Percentiles rank a stretch among this genome's conserved stretches.
Evolutionary conservation across 64 coral and sea anemone species (phyloP).

Genomic region (Platygyra sinensis): DNA sequence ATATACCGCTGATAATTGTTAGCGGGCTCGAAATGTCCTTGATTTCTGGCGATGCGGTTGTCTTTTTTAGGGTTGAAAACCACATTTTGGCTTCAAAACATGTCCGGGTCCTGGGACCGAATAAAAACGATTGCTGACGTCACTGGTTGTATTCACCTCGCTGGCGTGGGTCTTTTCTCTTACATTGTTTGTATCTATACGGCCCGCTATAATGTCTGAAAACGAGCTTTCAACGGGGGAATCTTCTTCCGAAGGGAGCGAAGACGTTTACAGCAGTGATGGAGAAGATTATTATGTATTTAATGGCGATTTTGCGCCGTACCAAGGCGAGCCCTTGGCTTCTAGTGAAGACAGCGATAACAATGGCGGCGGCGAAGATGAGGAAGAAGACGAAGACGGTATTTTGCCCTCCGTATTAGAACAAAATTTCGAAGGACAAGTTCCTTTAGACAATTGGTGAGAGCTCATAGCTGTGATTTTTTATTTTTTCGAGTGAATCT

Average conservation of each 20-base stretch:
- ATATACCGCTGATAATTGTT: no score
- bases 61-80: not conserved
- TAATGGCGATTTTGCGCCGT: not conserved
- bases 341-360: not conserved
- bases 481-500: not conserved
- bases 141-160: not conserved
- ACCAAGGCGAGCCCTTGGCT: conserved; percentile 6
- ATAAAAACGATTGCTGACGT: not conserved
- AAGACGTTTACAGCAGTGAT: not conserved
- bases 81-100: not conserved
- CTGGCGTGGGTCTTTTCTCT: not conserved
- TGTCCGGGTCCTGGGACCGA: not conserved
- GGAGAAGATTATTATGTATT: not conserved
- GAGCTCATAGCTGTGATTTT: not conserved
- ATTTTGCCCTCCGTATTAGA: conserved; percentile 8
- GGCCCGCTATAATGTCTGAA: not conserved
- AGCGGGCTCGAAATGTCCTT: no score
- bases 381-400: not conserved
- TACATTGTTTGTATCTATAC: not conserved
- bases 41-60: no score
- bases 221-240: not conserved
- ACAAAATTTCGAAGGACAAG: not conserved
- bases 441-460: not conserved
- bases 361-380: no score
- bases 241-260: not conserved